Evolutionary conservation across 1,140 invertebrate genomes (phyloP).

Genomic region (Yoshiicerus persimilis): DNA sequence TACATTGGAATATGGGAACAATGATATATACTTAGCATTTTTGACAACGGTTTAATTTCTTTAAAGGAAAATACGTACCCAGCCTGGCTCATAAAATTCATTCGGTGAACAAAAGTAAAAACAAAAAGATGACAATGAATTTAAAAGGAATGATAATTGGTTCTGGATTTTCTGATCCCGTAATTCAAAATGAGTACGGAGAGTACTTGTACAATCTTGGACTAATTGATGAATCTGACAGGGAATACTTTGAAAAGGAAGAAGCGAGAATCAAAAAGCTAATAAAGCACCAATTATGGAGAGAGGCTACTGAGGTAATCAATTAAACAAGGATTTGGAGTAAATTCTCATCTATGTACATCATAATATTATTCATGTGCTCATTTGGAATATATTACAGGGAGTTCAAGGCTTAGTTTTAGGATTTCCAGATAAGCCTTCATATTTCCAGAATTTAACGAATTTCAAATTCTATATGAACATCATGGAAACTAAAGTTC

Average conservation of each 20-base stretch:
- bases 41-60: background rate
- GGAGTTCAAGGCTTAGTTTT: constrained; percentile 37
- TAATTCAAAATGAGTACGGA: constrained; percentile 57
- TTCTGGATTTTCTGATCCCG: constrained; percentile 59
- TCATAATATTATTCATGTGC: background rate
- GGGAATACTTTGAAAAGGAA: constrained; percentile 53
- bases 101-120: constrained; percentile 58
- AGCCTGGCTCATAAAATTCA: constrained; percentile 74
- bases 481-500: constrained; percentile 55
- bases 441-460: constrained; percentile 58
- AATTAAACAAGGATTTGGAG: background rate
- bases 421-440: constrained; percentile 31
- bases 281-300: constrained; percentile 53
- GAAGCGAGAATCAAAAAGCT: constrained; percentile 50
- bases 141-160: constrained; percentile 59
- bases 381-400: background rate
- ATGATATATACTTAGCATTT: background rate
- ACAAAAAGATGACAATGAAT: constrained; percentile 30
- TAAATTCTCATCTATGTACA: background rate
- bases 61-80: constrained; percentile 68
- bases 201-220: constrained; percentile 59
- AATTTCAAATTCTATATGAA: constrained; percentile 59
- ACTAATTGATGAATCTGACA: constrained; percentile 55
- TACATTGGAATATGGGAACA: background rate
- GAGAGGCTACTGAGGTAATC: constrained; percentile 51